phyloP scores from a whole-genome alignment of 2,888 invertebrate genomes.

The Pomacea canaliculata region DNA sequence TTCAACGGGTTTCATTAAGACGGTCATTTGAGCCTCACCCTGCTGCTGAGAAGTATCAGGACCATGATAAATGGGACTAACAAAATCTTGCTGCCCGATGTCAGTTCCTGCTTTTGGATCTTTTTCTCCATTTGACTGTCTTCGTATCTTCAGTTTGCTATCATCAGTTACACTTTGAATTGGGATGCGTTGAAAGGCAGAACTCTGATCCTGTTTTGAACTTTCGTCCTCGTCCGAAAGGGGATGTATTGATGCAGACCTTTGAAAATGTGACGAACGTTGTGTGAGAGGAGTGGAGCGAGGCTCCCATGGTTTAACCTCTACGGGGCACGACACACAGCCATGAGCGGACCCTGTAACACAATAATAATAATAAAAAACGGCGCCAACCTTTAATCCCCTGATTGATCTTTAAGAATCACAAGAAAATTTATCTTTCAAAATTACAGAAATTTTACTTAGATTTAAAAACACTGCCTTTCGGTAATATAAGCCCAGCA shows the following conservation, averaged over 20 bases:
- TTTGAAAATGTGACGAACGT: neutral
- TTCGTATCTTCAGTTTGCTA: neutral
- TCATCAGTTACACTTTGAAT: neutral
- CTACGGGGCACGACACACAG: slow-evolving; percentile 23
- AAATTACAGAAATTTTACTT: too few relatives aligned
- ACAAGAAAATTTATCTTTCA: too few relatives aligned
- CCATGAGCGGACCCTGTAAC: slow-evolving; percentile 28
- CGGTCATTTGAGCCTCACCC: too few relatives aligned
- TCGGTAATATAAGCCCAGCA: too few relatives aligned
- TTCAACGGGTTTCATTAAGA: too few relatives aligned
- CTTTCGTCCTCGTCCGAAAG: neutral
- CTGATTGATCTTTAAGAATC: neutral
- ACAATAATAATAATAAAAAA: neutral
- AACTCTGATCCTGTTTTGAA: neutral
- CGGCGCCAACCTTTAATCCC: neutral
- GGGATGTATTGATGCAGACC: slow-evolving; percentile 13
- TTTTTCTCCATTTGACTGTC: too few relatives aligned
- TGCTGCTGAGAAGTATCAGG: too few relatives aligned
- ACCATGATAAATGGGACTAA: too few relatives aligned
- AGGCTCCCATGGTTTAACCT: slow-evolving; percentile 26
- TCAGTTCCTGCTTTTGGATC: too few relatives aligned
- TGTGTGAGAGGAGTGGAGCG: slow-evolving; percentile 11
- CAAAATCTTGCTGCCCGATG: too few relatives aligned
- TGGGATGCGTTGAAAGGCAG: neutral
- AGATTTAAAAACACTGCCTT: too few relatives aligned